phyloP scores from a whole-genome alignment of 1,140 invertebrate species.

The Dysdera silvatica region DNA sequence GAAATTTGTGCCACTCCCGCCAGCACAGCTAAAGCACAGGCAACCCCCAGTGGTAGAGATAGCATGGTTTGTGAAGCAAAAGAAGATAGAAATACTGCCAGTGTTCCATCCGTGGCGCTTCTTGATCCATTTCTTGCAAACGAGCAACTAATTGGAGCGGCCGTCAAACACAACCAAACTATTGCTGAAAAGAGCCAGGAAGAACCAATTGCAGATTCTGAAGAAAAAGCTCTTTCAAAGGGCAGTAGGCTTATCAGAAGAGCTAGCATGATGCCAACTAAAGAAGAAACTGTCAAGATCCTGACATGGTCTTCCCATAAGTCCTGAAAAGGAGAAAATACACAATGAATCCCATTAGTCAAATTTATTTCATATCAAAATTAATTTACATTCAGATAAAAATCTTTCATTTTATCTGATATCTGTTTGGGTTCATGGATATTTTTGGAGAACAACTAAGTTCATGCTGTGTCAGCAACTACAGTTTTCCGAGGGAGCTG shows the following conservation, averaged over 20 bases:
- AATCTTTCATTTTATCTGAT: background rate
- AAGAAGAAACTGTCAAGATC: slow-evolving; percentile 33
- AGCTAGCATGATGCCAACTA: slow-evolving; percentile 30
- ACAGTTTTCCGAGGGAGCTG: too few species aligned
- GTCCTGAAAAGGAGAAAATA: slow-evolving; percentile 11
- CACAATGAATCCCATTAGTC: background rate
- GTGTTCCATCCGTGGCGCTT: slow-evolving; percentile 35
- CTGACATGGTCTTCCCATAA: slow-evolving; percentile 18
- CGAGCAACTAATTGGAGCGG: slow-evolving; percentile 31
- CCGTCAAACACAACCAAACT: slow-evolving; percentile 32
- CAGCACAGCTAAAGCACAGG: slow-evolving; percentile 34
- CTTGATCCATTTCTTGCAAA: slow-evolving; percentile 18
- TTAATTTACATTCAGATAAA: background rate
- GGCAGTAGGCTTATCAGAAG: slow-evolving; percentile 31
- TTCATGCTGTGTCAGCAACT: too few species aligned
- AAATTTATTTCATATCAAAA: background rate
- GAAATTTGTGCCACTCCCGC: slow-evolving; percentile 36
- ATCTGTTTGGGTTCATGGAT: too few species aligned
- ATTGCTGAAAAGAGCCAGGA: slow-evolving; percentile 31
- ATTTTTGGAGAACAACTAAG: too few species aligned
- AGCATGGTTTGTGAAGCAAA: slow-evolving; percentile 40
- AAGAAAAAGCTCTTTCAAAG: slow-evolving; percentile 30
- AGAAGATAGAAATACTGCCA: slow-evolving; percentile 38
- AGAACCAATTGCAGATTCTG: too few species aligned
- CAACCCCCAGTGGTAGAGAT: slow-evolving; percentile 33